These are phyloP conservation scores for Caenorhabditis sp. DNA, from an alignment of 2,888 invertebrate genomes.

Conservation along the genomic window DNA sequence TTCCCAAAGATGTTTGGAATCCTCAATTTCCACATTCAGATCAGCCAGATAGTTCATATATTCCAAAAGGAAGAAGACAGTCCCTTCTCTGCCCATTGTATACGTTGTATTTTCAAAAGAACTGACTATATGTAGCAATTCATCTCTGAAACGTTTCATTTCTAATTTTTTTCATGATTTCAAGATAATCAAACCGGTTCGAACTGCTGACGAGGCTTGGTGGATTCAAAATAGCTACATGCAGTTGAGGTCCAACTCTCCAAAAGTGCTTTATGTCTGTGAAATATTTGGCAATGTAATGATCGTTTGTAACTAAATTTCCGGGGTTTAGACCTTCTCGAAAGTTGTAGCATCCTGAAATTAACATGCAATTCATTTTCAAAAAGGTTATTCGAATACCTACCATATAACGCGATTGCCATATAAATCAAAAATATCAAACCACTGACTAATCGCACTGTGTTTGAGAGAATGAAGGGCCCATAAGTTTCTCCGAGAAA, in stretches of 20 bases:
- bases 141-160: conserved; percentile 55
- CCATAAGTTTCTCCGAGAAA: conserved; percentile 74
- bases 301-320: conserved; percentile 76
- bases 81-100: conserved; percentile 77
- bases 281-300: conserved; percentile 77
- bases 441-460: conserved; percentile 59
- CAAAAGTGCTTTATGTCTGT: conserved; percentile 75
- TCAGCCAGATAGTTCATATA: conserved; percentile 76
- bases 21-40: conserved; percentile 76
- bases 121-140: conserved; percentile 65
- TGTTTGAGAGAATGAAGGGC: conserved; percentile 71
- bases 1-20: conserved; percentile 76
- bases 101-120: conserved; percentile 77
- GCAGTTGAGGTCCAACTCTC: conserved; percentile 74
- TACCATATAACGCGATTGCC: conserved; percentile 61
- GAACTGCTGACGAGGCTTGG: conserved; percentile 70
- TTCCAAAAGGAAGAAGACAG: conserved; percentile 77
- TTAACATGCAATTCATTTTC: not conserved
- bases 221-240: conserved; percentile 74
- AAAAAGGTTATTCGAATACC: not conserved
- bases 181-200: conserved; percentile 56
- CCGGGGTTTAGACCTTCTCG: conserved; percentile 77
- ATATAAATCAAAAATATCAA: conserved; percentile 69
- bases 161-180: conserved; percentile 3
- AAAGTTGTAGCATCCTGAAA: conserved; percentile 82